Evolutionary conservation across 1,140 invertebrate species (phyloP).

Genomic region (Hormaphis cornu): DNA sequence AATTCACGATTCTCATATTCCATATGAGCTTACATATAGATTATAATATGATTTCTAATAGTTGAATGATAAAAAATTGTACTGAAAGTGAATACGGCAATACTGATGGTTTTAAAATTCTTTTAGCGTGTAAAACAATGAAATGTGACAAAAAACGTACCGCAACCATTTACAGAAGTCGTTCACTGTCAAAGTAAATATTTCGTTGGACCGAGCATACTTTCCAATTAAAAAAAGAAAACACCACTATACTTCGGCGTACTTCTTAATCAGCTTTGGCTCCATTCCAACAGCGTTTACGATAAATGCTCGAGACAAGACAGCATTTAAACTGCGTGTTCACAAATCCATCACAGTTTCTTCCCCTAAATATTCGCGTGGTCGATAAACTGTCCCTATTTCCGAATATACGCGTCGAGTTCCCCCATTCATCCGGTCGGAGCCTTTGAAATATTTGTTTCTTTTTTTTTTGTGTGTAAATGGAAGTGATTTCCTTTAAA

Average conservation of each 20-base stretch:
- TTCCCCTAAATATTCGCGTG: background rate
- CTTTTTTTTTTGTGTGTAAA: slow-evolving; percentile 1
- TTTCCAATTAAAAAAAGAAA: background rate
- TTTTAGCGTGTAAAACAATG: no score
- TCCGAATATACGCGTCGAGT: background rate
- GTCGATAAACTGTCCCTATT: slow-evolving; percentile 4
- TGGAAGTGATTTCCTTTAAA: slow-evolving; percentile 28
- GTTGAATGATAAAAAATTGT: no score
- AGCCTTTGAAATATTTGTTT: slow-evolving; percentile 24
- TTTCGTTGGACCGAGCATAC: background rate
- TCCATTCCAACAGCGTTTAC: slow-evolving; percentile 1
- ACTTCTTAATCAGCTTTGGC: background rate
- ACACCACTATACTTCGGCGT: background rate
- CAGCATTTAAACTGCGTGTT: background rate
- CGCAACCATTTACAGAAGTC: no score
- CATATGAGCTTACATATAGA: no score
- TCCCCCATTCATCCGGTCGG: background rate
- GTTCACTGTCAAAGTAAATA: background rate
- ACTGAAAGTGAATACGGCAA: background rate
- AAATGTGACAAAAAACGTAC: no score
- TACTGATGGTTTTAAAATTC: no score
- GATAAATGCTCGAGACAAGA: slow-evolving; percentile 14
- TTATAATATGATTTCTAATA: no score
- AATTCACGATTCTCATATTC: background rate
- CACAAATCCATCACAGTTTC: slow-evolving; percentile 5